Evolutionary conservation across 2,888 invertebrate species (phyloP).

Genomic region (Drosophila ezoana): DNA sequence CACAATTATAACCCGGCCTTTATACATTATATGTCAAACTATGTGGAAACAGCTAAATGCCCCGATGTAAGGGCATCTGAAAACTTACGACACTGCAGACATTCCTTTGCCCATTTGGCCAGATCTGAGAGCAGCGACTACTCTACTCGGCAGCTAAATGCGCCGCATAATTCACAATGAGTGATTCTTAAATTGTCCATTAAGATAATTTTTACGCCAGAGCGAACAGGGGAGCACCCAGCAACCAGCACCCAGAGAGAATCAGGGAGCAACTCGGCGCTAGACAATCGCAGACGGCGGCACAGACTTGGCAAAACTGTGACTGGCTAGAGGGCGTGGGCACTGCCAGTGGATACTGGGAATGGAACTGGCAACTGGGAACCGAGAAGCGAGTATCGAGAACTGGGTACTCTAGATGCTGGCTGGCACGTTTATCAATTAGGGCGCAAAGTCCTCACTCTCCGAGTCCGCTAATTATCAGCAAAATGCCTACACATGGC

Average conservation of each 20-base stretch:
- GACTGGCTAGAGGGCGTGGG: conserved; percentile 12
- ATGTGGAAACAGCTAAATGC: not conserved
- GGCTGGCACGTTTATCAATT: conserved; percentile 71
- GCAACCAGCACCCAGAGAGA: not conserved
- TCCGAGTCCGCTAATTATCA: conserved; percentile 68
- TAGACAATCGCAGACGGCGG: conserved; percentile 49
- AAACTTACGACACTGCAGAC: conserved; percentile 58
- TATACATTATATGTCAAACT: not conserved
- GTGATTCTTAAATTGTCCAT: conserved; percentile 82
- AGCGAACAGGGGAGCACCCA: conserved; percentile 50
- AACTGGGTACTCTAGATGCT: conserved; percentile 18
- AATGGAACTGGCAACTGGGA: conserved; percentile 15
- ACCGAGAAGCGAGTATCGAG: not conserved
- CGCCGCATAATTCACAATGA: conserved; percentile 83
- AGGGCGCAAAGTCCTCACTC: conserved; percentile 66
- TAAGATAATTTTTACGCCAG: conserved; percentile 79
- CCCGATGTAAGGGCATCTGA: conserved; percentile 19
- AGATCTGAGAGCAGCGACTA: conserved; percentile 60
- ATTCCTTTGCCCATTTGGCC: conserved; percentile 51
- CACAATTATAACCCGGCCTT: no score
- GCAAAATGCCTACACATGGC: conserved; percentile 76
- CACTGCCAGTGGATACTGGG: conserved; percentile 10
- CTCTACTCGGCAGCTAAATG: conserved; percentile 76
- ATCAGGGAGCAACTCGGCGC: conserved; percentile 20
- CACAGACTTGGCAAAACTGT: conserved; percentile 41